phyloP scores from a whole-genome alignment of 2,113 vertebrate genomes.

The Pontoporia blainvillei region DNA sequence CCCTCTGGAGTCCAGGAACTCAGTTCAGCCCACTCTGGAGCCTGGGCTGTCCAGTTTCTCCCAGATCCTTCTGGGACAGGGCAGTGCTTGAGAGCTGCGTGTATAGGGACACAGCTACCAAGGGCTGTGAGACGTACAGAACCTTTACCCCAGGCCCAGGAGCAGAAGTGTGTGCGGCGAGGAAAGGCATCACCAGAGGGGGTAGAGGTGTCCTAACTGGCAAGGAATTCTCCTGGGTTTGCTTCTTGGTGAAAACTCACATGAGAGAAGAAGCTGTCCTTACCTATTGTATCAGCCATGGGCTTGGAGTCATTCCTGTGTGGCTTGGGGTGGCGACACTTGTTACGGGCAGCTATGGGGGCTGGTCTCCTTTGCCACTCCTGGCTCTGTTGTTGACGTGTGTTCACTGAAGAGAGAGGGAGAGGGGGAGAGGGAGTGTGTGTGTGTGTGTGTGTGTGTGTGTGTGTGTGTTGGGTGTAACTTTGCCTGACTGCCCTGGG shows the following conservation, averaged over 20 bases:
- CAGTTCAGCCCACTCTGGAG: neutral
- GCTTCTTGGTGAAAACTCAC: neutral
- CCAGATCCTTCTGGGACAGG: neutral
- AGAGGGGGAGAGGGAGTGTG: accelerated
- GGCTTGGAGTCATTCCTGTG: neutral
- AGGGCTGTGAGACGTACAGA: neutral
- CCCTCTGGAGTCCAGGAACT: neutral
- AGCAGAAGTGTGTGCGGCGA: neutral
- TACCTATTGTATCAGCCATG: neutral
- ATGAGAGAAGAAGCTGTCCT: neutral
- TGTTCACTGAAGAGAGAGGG: neutral
- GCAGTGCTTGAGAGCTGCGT: neutral
- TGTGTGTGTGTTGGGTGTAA: neutral
- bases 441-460: neutral
- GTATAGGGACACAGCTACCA: neutral
- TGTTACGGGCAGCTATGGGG: neutral
- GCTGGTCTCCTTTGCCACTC: neutral
- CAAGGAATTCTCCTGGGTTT: neutral
- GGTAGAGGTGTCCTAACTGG: neutral
- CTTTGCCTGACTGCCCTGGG: neutral
- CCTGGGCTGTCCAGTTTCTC: neutral
- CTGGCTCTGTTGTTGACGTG: neutral
- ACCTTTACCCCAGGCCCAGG: neutral
- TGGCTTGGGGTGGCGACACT: neutral
- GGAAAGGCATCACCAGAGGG: neutral